A percentile compares a stretch with the other conserved stretches of the same genome.
phyloP scores from a whole-genome alignment of 1,140 invertebrate species.

The Drosophila sucinea region DNA sequence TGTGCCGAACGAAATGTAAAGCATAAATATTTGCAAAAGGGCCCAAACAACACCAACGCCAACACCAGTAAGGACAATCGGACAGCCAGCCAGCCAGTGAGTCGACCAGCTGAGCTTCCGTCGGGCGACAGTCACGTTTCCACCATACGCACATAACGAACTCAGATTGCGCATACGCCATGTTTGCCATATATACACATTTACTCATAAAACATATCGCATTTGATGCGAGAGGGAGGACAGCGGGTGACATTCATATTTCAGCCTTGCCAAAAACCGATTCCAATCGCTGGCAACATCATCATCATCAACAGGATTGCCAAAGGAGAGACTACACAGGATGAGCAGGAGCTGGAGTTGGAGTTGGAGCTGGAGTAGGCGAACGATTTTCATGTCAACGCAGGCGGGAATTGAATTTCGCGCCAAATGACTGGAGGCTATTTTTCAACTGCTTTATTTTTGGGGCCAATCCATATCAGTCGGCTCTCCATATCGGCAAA shows the following conservation, averaged over 20 bases:
- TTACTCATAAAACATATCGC: constrained; percentile 65
- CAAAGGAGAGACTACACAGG: constrained; percentile 18
- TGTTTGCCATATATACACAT: constrained; percentile 67
- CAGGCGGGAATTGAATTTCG: constrained; percentile 80
- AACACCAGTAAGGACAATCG: background rate
- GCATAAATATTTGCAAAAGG: constrained; percentile 80
- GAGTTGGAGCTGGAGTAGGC: constrained; percentile 12
- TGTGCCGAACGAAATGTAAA: constrained; percentile 78
- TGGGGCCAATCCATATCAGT: constrained; percentile 57
- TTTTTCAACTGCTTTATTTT: constrained; percentile 74
- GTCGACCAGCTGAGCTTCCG: constrained; percentile 62
- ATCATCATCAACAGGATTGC: constrained; percentile 61
- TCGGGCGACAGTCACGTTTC: constrained; percentile 68
- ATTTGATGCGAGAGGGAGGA: constrained; percentile 16
- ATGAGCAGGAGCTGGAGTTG: background rate
- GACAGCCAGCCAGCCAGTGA: background rate
- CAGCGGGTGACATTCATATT: constrained; percentile 48
- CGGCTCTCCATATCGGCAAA: constrained; percentile 41
- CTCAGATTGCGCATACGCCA: constrained; percentile 75
- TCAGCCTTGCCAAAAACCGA: constrained; percentile 41
- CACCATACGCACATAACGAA: constrained; percentile 48
- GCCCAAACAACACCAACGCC: constrained; percentile 26
- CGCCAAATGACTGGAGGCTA: constrained; percentile 76
- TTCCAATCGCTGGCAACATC: constrained; percentile 57
- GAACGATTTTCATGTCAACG: constrained; percentile 70